Evolutionary conservation across 2,113 vertebrate species (phyloP).

Genomic region (Semicossyphus pulcher): DNA sequence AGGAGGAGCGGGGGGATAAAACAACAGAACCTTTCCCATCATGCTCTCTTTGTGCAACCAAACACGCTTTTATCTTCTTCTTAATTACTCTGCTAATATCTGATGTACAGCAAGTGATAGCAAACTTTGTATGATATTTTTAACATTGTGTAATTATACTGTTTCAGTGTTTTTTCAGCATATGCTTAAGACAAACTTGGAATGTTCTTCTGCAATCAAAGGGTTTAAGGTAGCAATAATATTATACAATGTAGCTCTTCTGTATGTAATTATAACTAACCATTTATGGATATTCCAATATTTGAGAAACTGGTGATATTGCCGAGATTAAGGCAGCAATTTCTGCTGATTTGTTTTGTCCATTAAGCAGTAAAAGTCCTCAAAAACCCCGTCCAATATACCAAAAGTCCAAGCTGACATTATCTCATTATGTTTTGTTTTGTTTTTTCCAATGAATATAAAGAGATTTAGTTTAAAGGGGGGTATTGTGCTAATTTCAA

Average conservation of each 20-base stretch:
- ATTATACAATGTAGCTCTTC: no score
- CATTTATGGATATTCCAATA: no score
- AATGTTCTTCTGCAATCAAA: no score
- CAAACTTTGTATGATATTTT: neutral
- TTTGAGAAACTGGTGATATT: no score
- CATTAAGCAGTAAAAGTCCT: no score
- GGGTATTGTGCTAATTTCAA: no score
- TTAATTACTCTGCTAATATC: slow-evolving; percentile 9
- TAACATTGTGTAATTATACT: neutral
- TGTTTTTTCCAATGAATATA: neutral
- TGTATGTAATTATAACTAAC: no score
- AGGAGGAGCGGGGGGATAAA: neutral
- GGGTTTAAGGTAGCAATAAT: no score
- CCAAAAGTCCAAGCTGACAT: neutral
- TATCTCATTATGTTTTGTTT: neutral
- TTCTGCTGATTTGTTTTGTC: neutral
- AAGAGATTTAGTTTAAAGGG: no score
- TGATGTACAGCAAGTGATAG: neutral
- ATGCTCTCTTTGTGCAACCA: slow-evolving; percentile 28
- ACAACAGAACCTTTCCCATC: slow-evolving; percentile 53
- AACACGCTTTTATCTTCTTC: slow-evolving; percentile 21
- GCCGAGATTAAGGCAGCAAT: neutral
- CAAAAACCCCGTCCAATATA: neutral
- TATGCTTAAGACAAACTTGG: no score
- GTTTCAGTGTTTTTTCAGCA: neutral